A percentile compares a stretch with the other conserved stretches of the same genome.
Conservation (phyloP, 2,888 invertebrate species). For the Euplexia lucipara region DNA sequence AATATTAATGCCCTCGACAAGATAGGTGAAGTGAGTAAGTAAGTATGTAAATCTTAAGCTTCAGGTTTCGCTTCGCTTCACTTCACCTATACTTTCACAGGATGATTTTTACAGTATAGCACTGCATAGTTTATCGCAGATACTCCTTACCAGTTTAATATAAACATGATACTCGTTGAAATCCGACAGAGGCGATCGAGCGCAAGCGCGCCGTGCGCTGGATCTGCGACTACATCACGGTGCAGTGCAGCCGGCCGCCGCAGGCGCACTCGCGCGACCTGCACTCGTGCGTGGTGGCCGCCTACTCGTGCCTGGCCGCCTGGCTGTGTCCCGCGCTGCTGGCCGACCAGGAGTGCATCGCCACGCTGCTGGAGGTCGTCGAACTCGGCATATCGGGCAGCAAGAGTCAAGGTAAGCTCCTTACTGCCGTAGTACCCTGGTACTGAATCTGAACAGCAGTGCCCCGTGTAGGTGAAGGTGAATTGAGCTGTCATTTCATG, state of each 20-base stretch:
- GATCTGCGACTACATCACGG: slow-evolving; percentile 99
- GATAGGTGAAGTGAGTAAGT: too few relatives aligned
- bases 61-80: too few relatives aligned
- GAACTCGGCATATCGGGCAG: slow-evolving; percentile 99
- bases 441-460: too few relatives aligned
- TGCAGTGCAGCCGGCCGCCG: slow-evolving; percentile 98
- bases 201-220: slow-evolving; percentile 98
- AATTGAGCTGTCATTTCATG: too few relatives aligned
- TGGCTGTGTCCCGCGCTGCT: slow-evolving; percentile 98
- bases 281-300: slow-evolving; percentile 98
- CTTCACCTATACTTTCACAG: too few relatives aligned
- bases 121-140: too few relatives aligned
- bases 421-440: slow-evolving; percentile 5
- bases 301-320: slow-evolving; percentile 97
- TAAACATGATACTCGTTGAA: neutral
- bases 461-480: too few relatives aligned
- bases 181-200: slow-evolving; percentile 94
- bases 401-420: slow-evolving; percentile 93
- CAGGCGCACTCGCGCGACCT: slow-evolving; percentile 98
- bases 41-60: too few relatives aligned
- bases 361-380: slow-evolving; percentile 98
- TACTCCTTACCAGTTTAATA: too few relatives aligned
- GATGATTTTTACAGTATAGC: too few relatives aligned
- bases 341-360: slow-evolving; percentile 97
- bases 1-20: too few relatives aligned